Evolutionary conservation across 2,113 vertebrate genomes (phyloP).

Genomic region (Morone chrysops): DNA sequence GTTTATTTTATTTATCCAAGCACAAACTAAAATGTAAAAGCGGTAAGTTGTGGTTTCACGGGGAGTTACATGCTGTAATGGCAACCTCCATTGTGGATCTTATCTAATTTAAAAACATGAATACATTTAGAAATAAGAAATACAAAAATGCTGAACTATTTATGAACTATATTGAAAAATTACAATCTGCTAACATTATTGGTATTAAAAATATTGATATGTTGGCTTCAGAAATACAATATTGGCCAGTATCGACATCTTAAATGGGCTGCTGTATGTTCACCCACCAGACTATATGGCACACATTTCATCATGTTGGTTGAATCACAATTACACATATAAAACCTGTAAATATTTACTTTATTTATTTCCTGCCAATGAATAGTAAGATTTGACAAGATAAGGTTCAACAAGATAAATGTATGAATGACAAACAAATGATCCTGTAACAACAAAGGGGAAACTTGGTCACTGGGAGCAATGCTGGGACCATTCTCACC

Average conservation of each 20-base stretch:
- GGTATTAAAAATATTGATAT: neutral
- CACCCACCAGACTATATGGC: neutral
- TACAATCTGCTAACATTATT: too few species aligned
- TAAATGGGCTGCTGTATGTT: neutral
- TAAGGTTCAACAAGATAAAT: constrained; percentile 31
- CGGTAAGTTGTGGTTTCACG: neutral
- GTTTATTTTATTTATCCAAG: neutral
- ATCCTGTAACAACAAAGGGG: neutral
- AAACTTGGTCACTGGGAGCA: constrained; percentile 4
- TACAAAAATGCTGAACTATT: neutral
- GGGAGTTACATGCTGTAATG: neutral
- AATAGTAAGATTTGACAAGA: constrained; percentile 6
- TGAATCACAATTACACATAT: neutral
- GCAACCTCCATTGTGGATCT: too few species aligned
- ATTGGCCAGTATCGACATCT: too few species aligned
- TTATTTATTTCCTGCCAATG: constrained; percentile 17
- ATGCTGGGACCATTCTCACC: neutral
- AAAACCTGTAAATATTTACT: constrained; percentile 25
- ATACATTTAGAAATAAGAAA: too few species aligned
- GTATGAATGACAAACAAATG: neutral
- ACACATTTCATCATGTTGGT: neutral
- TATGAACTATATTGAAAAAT: neutral
- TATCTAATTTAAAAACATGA: too few species aligned
- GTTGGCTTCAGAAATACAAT: neutral
- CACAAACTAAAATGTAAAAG: neutral